Base-by-base conservation (phyloP, 2,113 vertebrate genomes). In the Rhinolophus sinicus region DNA sequence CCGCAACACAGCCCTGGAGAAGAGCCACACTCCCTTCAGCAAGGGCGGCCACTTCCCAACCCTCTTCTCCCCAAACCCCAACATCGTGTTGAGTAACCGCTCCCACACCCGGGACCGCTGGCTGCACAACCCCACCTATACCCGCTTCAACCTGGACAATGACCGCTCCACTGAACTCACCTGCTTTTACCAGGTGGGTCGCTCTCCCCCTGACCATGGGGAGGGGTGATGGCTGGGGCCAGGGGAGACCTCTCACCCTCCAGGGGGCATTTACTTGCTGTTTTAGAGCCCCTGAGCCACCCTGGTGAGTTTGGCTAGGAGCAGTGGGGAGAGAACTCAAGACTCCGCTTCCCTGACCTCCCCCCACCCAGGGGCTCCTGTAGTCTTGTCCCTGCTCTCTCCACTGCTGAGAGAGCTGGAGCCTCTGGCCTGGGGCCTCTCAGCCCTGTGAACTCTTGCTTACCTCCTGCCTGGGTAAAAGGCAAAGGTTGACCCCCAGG, bases 101-200 rank as follows among this genome's bases (percentile, higher is more conserved):
- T 22, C 76, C 0, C 76, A n/a, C 21, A 72, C 50, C 26, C 83
- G 56, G 90, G 93, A 96, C 70, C 94, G n/a, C 1, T 89, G 80
- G 77, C 47, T 97, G 18, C 86, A 30, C 69, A 26, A 4, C 4
- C 98, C 98, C 6, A 95, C 28, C 90, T 98, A 96, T 87, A 97
- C 97, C 7, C 88, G 60, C 22, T 98, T 97, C 97, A 98, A 97
- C 90, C 90, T 98, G 95, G 98, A 98, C 3, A 33, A 62, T 0
- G 30, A 97, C 67, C 96, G 98, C 10, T 95, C 97, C 16, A 26
- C 64, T 1, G 85, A 98, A 18, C 96, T 99, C 75, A 62, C 40
- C 5, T 64, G 70, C 35, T 99, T 99, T 90, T 96, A 98, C 52
- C 93, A 98, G 98, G 98, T 99, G 87, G 92, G 96, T 6, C 10